These are phyloP conservation scores for Crocidura indochinensis DNA, from an alignment of 2,797 vertebrate species.

Conservation along the genomic window DNA sequence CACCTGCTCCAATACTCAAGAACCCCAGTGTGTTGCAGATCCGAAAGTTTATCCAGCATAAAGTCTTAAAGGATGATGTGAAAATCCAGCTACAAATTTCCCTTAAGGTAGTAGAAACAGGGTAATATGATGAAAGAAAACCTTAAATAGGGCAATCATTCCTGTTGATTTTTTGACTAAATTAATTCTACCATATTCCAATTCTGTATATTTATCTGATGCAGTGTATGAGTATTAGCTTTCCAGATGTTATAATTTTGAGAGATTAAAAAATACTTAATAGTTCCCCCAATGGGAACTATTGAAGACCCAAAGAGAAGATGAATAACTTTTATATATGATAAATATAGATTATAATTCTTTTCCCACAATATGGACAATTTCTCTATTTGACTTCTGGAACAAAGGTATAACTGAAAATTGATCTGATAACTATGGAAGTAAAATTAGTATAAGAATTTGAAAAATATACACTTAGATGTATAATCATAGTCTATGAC, in stretches of 20 bases:
- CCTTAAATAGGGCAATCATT: neutral
- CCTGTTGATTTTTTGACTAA: conserved; percentile 7
- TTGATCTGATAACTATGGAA: neutral
- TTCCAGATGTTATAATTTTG: neutral
- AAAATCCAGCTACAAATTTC: conserved; percentile 91
- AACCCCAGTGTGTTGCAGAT: conserved; percentile 93
- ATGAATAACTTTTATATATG: neutral
- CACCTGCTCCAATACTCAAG: conserved; percentile 83
- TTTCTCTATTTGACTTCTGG: neutral
- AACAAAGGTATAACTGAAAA: conserved; percentile 20
- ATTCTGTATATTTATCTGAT: neutral
- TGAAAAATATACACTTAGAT: neutral
- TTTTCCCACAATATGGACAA: neutral
- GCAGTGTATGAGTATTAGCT: neutral
- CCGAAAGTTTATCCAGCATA: conserved; percentile 93
- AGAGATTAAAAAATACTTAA: conserved; percentile 4
- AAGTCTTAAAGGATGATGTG: conserved; percentile 87
- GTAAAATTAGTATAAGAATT: conserved; percentile 36
- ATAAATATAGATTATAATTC: neutral
- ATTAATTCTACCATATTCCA: neutral
- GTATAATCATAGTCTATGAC: neutral
- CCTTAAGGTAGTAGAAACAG: conserved; percentile 91
- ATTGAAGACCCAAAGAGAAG: neutral
- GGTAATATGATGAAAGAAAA: neutral
- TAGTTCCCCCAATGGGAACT: conserved; percentile 3